Conservation (phyloP, 1,140 invertebrate species). For the Pogonomyrmex californicus region DNA sequence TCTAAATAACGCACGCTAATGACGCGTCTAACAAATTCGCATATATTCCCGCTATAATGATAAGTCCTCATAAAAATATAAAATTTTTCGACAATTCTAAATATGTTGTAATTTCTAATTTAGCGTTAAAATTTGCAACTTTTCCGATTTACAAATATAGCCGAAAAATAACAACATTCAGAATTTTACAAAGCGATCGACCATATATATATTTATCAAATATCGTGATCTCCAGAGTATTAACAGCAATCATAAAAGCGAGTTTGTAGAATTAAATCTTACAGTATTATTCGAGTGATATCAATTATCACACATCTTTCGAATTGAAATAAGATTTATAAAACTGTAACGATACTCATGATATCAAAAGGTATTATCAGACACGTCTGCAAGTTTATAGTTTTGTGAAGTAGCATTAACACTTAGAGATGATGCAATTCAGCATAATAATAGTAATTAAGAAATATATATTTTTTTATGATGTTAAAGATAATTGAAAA, state of each 20-base stretch:
- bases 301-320: constrained; percentile 15
- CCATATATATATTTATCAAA: not conserved
- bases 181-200: constrained; percentile 25
- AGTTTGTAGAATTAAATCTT: constrained; percentile 26
- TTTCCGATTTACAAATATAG: not conserved
- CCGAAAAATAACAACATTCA: not conserved
- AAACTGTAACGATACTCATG: constrained; percentile 31
- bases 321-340: constrained; percentile 17
- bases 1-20: constrained; percentile 57
- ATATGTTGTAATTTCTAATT: constrained; percentile 17
- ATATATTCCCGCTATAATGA: constrained; percentile 43
- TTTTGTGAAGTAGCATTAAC: constrained; percentile 36
- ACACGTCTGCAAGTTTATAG: constrained; percentile 26
- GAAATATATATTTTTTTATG: constrained; percentile 29
- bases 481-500: constrained; percentile 27
- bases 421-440: constrained; percentile 44
- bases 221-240: constrained; percentile 22
- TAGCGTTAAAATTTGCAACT: constrained; percentile 6
- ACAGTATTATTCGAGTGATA: not conserved
- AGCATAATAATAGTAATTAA: constrained; percentile 38
- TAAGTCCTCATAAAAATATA: constrained; percentile 23
- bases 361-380: constrained; percentile 6
- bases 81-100: constrained; percentile 7
- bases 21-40: constrained; percentile 44
- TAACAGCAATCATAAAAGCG: constrained; percentile 29